Conservation (phyloP, 1,140 invertebrate genomes). For the Nixonia krombeini region DNA sequence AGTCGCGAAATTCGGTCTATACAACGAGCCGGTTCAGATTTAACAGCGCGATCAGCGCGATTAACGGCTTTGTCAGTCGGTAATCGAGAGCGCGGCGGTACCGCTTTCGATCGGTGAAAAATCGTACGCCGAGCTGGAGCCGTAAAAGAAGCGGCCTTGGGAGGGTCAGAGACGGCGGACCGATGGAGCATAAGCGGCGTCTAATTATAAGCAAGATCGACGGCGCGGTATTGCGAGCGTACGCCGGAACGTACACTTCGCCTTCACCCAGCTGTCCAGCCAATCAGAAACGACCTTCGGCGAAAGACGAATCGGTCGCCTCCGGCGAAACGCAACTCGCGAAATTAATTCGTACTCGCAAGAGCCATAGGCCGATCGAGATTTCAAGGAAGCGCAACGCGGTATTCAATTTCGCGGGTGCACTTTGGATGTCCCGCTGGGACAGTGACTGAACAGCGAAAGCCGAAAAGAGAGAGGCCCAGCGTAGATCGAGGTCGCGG, state of each 20-base stretch:
- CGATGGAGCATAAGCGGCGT: constrained; percentile 9
- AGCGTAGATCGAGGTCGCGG: constrained; percentile 23
- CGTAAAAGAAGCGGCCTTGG: constrained; percentile 24
- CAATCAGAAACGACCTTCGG: constrained; percentile 59
- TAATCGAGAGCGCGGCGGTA: no score
- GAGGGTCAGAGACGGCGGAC: constrained; percentile 27
- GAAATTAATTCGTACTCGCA: no score
- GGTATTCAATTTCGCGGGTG: no score
- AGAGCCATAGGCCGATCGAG: no score
- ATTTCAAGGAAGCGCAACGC: no score
- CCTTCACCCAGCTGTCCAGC: constrained; percentile 58
- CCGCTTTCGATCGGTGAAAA: no score
- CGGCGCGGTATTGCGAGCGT: constrained; percentile 13
- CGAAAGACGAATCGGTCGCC: constrained; percentile 21
- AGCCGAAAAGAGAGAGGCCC: constrained; percentile 12
- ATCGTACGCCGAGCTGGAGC: no score
- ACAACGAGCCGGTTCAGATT: no score
- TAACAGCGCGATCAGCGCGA: no score
- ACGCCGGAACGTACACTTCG: constrained; percentile 40
- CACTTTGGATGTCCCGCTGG: constrained; percentile 29
- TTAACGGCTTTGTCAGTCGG: no score
- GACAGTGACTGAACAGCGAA: constrained; percentile 41
- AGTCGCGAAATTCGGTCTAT: no score
- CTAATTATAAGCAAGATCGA: constrained; percentile 42
- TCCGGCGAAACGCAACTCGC: no score